phyloP scores from a whole-genome alignment of 1,140 invertebrate species.

The Cataglyphis hispanica region DNA sequence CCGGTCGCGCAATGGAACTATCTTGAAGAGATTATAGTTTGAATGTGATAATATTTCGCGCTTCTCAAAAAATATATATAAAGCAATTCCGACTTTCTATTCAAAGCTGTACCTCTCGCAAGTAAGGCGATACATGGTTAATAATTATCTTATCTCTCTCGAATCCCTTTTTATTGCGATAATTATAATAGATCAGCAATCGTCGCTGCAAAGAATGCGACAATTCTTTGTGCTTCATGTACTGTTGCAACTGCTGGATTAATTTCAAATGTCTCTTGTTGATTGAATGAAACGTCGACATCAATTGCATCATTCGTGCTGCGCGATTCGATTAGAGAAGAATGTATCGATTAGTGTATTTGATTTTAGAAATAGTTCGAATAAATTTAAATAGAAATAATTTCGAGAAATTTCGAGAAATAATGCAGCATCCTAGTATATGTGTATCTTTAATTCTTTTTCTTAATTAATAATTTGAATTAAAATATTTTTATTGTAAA shows the following conservation, averaged over 20 bases:
- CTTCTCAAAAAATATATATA: no score
- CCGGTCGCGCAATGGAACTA: no score
- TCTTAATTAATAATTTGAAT: conserved; percentile 1
- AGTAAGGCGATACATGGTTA: conserved; percentile 82
- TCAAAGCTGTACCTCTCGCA: conserved; percentile 77
- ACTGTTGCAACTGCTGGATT: conserved; percentile 80
- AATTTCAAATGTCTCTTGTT: conserved; percentile 74
- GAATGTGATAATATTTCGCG: no score
- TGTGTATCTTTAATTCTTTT: neutral
- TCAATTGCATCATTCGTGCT: conserved; percentile 77
- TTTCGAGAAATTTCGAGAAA: no score
- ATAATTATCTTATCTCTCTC: conserved; percentile 84
- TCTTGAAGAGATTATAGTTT: no score
- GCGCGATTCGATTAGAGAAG: neutral
- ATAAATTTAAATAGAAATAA: no score
- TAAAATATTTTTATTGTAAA: neutral
- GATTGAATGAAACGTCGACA: conserved; percentile 72
- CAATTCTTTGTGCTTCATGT: conserved; percentile 80
- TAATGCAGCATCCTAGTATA: neutral
- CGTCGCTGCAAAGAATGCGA: conserved; percentile 74
- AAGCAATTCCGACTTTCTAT: no score
- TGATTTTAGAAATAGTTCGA: neutral
- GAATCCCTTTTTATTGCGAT: conserved; percentile 83
- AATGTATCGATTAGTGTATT: neutral
- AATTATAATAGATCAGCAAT: conserved; percentile 81